These are phyloP conservation scores for Hycleus phaleratus DNA, from an alignment of 1,140 invertebrate genomes.

Conservation along the genomic window DNA sequence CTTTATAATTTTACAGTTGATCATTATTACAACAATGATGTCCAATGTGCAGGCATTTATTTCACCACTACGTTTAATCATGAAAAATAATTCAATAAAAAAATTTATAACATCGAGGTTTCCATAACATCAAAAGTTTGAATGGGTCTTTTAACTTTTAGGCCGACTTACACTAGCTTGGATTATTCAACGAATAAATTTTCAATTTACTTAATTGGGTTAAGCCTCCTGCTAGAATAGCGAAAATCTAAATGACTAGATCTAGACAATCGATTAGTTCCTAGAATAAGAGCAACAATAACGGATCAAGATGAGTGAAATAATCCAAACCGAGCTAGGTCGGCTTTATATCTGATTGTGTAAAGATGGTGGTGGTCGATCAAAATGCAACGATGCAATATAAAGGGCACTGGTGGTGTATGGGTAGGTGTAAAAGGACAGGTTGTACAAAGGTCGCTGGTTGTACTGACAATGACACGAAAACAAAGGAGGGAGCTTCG, in stretches of 20 bases:
- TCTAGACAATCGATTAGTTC: too few relatives aligned
- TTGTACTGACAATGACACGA: constrained; percentile 50
- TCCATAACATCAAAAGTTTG: constrained; percentile 18
- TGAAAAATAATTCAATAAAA: constrained; percentile 29
- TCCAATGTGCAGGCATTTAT: constrained; percentile 27
- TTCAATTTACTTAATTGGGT: too few relatives aligned
- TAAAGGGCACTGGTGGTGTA: constrained; percentile 42
- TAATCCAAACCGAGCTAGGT: background rate
- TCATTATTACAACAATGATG: constrained; percentile 23
- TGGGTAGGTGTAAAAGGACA: constrained; percentile 39
- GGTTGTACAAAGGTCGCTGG: constrained; percentile 37
- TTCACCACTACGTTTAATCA: constrained; percentile 23
- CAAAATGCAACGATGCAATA: constrained; percentile 40
- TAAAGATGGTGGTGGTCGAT: constrained; percentile 29
- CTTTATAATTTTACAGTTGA: constrained; percentile 8
- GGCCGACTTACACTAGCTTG: too few relatives aligned
- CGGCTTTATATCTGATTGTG: background rate
- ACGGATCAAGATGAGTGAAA: too few relatives aligned
- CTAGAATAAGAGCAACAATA: too few relatives aligned
- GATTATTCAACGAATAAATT: too few relatives aligned
- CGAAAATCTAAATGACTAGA: too few relatives aligned
- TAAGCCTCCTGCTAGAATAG: too few relatives aligned
- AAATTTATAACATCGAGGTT: constrained; percentile 18
- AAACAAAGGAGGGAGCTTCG: constrained; percentile 54
- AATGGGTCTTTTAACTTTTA: constrained; percentile 5